Evolutionary conservation across 2,797 vertebrate species (phyloP).

Genomic region (Emys orbicularis): DNA sequence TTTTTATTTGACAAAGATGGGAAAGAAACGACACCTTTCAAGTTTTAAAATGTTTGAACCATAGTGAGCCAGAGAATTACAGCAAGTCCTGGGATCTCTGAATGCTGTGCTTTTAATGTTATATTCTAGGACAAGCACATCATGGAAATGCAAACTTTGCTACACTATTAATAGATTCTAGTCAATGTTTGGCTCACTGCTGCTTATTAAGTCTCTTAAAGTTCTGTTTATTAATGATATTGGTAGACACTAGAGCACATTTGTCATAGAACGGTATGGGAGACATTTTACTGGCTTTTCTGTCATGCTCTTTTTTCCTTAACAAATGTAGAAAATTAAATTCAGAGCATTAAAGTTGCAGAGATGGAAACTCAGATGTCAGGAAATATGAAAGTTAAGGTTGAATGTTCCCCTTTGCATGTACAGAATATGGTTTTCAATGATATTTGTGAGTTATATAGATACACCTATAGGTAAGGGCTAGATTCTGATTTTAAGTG

Average conservation of each 20-base stretch:
- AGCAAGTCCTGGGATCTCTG: no score
- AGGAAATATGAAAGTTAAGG: neutral
- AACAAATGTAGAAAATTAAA: neutral
- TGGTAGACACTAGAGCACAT: no score
- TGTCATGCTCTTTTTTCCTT: neutral
- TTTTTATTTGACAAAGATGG: neutral
- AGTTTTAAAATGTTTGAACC: no score
- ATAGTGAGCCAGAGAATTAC: no score
- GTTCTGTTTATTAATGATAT: no score
- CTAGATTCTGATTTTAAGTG: neutral
- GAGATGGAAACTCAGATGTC: neutral
- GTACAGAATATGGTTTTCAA: neutral
- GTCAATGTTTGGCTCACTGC: no score
- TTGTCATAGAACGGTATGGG: no score
- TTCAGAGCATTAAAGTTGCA: neutral
- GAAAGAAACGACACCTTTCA: neutral
- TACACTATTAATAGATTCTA: no score
- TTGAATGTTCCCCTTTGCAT: neutral
- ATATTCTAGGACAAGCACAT: no score
- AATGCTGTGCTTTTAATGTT: no score
- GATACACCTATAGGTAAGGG: rapidly evolving
- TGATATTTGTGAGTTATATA: neutral
- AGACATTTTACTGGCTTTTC: neutral
- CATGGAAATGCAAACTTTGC: no score
- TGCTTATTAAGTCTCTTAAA: no score